phyloP scores from a whole-genome alignment of 2,113 vertebrate species.

The Thymallus thymallus region DNA sequence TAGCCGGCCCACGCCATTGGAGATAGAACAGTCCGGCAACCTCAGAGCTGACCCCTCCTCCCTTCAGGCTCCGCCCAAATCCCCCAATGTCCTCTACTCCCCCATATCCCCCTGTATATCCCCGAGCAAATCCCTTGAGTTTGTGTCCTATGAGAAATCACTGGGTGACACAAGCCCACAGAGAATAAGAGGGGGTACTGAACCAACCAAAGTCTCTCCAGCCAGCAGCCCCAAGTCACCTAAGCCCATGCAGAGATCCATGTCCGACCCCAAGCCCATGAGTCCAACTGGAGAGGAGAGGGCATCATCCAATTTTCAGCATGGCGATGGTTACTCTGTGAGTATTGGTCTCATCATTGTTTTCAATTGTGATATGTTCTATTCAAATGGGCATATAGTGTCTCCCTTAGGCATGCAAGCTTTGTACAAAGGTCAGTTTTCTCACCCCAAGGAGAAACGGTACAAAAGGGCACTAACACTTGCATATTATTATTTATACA shows the following conservation, averaged over 20 bases:
- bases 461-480: not conserved
- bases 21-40: constrained; percentile 87
- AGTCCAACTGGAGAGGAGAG: constrained; percentile 94
- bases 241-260: constrained; percentile 92
- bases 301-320: constrained; percentile 85
- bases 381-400: not conserved
- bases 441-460: not conserved
- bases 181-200: constrained; percentile 81
- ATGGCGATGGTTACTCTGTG: constrained; percentile 87
- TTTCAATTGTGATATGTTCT: not conserved
- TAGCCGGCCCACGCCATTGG: constrained; percentile 91
- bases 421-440: not conserved
- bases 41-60: constrained; percentile 84
- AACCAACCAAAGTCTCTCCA: constrained; percentile 80
- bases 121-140: constrained; percentile 93
- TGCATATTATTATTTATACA: not conserved
- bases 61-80: constrained; percentile 91
- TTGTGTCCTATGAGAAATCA: constrained; percentile 94
- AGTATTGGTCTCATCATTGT: constrained; percentile 59
- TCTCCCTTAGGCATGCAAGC: not conserved
- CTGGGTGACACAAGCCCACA: constrained; percentile 88
- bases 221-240: constrained; percentile 86
- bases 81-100: constrained; percentile 95
- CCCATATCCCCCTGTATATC: constrained; percentile 92
- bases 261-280: constrained; percentile 95